phyloP scores from a whole-genome alignment of 1,140 invertebrate genomes.

The Cataglyphis hispanica region DNA sequence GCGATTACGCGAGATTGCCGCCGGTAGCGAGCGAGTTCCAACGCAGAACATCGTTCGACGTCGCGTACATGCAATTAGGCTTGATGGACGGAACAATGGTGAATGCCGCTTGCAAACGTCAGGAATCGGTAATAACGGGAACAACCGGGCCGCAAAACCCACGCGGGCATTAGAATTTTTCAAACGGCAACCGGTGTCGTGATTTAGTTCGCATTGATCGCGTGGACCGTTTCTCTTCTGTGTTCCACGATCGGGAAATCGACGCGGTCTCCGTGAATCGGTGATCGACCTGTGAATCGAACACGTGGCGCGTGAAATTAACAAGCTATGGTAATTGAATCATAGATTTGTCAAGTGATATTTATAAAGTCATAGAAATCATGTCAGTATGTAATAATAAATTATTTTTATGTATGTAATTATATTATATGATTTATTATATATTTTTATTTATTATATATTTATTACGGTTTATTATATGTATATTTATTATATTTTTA shows the following conservation, averaged over 20 bases:
- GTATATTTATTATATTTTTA: too few species aligned
- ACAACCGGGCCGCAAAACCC: conserved; percentile 46
- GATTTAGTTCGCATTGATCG: conserved; percentile 52
- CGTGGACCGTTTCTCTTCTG: conserved; percentile 14
- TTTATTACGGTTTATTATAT: too few species aligned
- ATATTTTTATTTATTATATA: too few species aligned
- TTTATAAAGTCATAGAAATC: background rate
- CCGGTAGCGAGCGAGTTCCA: conserved; percentile 60
- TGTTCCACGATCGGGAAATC: conserved; percentile 10
- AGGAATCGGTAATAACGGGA: conserved; percentile 54
- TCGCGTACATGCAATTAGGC: conserved; percentile 73
- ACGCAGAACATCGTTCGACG: conserved; percentile 70
- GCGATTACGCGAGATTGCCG: conserved; percentile 45
- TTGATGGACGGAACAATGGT: conserved; percentile 81
- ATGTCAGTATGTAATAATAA: background rate
- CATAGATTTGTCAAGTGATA: background rate
- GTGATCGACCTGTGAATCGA: background rate
- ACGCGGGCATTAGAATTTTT: conserved; percentile 78
- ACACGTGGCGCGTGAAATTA: background rate
- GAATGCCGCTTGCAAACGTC: conserved; percentile 4
- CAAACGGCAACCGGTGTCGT: conserved; percentile 64
- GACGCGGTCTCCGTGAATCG: background rate
- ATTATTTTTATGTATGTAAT: too few species aligned
- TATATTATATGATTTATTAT: too few species aligned
- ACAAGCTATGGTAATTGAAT: conserved; percentile 11